phyloP scores from a whole-genome alignment of 2,888 invertebrate genomes.

The Apamea crenata region DNA sequence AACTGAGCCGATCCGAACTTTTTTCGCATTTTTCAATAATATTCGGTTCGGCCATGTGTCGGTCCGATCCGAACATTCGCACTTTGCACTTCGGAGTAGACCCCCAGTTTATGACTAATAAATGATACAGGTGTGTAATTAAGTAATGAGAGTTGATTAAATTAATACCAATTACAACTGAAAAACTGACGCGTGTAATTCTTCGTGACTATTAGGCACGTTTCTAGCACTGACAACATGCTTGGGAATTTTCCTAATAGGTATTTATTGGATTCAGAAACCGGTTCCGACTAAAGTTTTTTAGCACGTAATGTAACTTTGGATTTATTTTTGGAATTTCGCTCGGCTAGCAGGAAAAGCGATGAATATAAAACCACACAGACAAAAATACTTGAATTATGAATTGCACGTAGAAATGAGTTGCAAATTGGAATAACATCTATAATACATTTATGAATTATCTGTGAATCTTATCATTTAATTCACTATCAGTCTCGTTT shows the following conservation, averaged over 20 bases:
- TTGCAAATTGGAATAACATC: not conserved
- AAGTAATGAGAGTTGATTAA: slow-evolving; percentile 32
- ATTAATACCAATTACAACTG: slow-evolving; percentile 38
- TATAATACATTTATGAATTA: slow-evolving; percentile 5
- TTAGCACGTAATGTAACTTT: not conserved
- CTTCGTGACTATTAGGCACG: not conserved
- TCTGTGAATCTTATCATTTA: slow-evolving; percentile 10
- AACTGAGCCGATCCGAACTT: too few species aligned
- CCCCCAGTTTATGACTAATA: slow-evolving; percentile 37
- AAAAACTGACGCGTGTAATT: not conserved
- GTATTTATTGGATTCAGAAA: not conserved
- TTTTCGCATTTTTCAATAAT: too few species aligned
- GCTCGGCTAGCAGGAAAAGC: not conserved
- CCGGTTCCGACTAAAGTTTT: too few species aligned
- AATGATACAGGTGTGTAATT: slow-evolving; percentile 19
- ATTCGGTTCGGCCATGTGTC: too few species aligned
- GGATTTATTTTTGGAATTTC: not conserved
- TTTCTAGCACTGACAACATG: not conserved
- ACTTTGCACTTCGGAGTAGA: too few species aligned
- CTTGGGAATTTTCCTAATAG: not conserved
- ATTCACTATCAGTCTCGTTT: slow-evolving; percentile 14
- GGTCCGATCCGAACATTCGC: too few species aligned
- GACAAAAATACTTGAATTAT: not conserved
- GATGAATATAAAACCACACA: not conserved
- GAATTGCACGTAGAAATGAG: not conserved